A percentile compares a stretch with the other conserved stretches of the same genome.
Conservation (phyloP, 2,888 invertebrate species). For the Ichneumoninae sp. region DNA sequence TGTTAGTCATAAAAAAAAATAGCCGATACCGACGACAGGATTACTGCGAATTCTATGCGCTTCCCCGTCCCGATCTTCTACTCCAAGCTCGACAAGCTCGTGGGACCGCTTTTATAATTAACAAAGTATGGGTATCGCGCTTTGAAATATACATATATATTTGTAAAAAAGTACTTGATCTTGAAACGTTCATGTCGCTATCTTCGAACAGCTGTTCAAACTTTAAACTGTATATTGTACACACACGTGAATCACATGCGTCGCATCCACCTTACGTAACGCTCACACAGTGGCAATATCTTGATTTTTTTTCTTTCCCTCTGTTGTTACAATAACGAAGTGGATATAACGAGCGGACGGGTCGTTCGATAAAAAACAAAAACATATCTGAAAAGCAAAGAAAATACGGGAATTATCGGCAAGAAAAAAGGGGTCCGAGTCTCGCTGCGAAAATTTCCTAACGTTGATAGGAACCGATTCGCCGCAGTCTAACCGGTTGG, state of each 20-base stretch:
- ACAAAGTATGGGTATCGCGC: not conserved
- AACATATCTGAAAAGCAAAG: constrained; percentile 50
- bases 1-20: not conserved
- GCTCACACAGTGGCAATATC: constrained; percentile 34
- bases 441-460: constrained; percentile 46
- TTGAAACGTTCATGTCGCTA: constrained; percentile 48
- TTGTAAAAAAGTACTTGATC: constrained; percentile 25
- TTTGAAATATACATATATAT: constrained; percentile 16
- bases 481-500: not conserved
- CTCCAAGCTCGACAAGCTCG: not conserved
- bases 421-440: constrained; percentile 4
- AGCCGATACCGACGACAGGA: not conserved
- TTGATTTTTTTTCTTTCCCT: constrained; percentile 16
- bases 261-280: constrained; percentile 40
- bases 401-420: constrained; percentile 54
- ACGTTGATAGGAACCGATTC: constrained; percentile 41
- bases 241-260: not conserved
- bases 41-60: not conserved
- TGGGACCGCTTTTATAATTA: not conserved
- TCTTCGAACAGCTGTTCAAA: constrained; percentile 58
- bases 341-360: constrained; percentile 31
- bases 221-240: constrained; percentile 32
- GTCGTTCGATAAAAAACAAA: constrained; percentile 50
- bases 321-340: constrained; percentile 46
- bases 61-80: not conserved